Percentiles rank a stretch among this genome's conserved stretches.
Evolutionary conservation across 2,888 invertebrate species (phyloP).

Genomic region (Tachina grossa): DNA sequence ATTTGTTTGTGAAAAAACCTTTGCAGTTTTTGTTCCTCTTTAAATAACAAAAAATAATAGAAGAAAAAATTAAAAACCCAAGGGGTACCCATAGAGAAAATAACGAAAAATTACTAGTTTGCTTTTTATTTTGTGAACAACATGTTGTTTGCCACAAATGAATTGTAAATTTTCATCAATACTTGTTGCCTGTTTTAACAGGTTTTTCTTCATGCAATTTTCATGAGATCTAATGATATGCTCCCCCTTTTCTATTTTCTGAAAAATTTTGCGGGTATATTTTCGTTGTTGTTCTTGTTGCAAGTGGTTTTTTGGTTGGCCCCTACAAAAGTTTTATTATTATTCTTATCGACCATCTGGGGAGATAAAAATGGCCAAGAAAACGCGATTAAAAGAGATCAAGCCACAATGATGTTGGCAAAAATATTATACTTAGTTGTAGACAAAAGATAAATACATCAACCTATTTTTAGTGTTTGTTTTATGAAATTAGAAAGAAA

Average conservation of each 20-base stretch:
- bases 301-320: slow-evolving; percentile 30
- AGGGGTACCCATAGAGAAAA: slow-evolving; percentile 14
- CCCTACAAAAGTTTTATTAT: slow-evolving; percentile 61
- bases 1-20: slow-evolving; percentile 59
- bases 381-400: slow-evolving; percentile 35
- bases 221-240: slow-evolving; percentile 59
- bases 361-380: slow-evolving; percentile 50
- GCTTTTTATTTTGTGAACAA: slow-evolving; percentile 19
- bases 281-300: neutral
- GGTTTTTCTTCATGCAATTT: slow-evolving; percentile 53
- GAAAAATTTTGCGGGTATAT: neutral
- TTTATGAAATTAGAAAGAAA: slow-evolving; percentile 43
- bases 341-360: slow-evolving; percentile 51
- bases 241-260: slow-evolving; percentile 49
- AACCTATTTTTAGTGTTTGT: slow-evolving; percentile 59
- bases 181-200: slow-evolving; percentile 53
- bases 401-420: slow-evolving; percentile 5
- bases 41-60: neutral
- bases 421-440: slow-evolving; percentile 31
- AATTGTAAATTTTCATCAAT: slow-evolving; percentile 53
- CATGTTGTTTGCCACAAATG: slow-evolving; percentile 42
- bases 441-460: slow-evolving; percentile 64
- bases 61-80: neutral
- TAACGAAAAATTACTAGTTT: slow-evolving; percentile 47
- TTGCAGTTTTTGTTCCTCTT: slow-evolving; percentile 5